Conservation (phyloP, 2,797 vertebrate genomes). For the Lagodon rhomboides region DNA sequence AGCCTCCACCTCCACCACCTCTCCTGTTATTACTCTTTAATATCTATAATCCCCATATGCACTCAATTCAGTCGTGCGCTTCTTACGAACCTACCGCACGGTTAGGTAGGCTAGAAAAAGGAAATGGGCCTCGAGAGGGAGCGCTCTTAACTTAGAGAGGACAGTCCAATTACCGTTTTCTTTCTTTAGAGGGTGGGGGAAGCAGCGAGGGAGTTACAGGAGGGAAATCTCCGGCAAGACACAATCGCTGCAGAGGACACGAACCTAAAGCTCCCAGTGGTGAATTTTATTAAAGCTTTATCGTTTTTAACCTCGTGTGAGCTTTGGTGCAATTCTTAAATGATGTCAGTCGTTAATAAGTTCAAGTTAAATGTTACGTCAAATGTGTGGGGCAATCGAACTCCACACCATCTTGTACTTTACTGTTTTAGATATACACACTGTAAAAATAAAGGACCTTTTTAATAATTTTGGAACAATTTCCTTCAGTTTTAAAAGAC, state of each 20-base stretch:
- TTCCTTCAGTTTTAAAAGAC: slow-evolving; percentile 2
- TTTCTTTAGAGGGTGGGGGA: slow-evolving; percentile 61
- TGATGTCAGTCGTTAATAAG: slow-evolving; percentile 12
- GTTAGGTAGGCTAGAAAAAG: slow-evolving; percentile 59
- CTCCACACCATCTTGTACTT: background rate
- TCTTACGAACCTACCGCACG: slow-evolving; percentile 56
- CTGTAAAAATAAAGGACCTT: background rate
- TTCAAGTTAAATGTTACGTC: slow-evolving; percentile 12
- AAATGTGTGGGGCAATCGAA: background rate
- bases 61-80: slow-evolving; percentile 64
- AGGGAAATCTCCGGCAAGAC: slow-evolving; percentile 52
- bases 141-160: slow-evolving; percentile 63
- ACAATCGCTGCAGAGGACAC: slow-evolving; percentile 48
- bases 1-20: slow-evolving; percentile 50
- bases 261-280: slow-evolving; percentile 57
- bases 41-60: slow-evolving; percentile 74
- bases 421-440: background rate
- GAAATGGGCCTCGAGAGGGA: slow-evolving; percentile 68
- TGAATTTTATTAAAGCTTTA: slow-evolving; percentile 48
- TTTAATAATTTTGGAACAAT: background rate
- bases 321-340: slow-evolving; percentile 36
- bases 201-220: slow-evolving; percentile 52
- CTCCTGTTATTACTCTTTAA: slow-evolving; percentile 71
- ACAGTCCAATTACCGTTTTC: slow-evolving; percentile 77
- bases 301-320: slow-evolving; percentile 45